A percentile compares a stretch with the other conserved stretches of the same genome.
Conservation (phyloP, 2,113 vertebrate genomes). For the Phalacrocorax brasilianus region DNA sequence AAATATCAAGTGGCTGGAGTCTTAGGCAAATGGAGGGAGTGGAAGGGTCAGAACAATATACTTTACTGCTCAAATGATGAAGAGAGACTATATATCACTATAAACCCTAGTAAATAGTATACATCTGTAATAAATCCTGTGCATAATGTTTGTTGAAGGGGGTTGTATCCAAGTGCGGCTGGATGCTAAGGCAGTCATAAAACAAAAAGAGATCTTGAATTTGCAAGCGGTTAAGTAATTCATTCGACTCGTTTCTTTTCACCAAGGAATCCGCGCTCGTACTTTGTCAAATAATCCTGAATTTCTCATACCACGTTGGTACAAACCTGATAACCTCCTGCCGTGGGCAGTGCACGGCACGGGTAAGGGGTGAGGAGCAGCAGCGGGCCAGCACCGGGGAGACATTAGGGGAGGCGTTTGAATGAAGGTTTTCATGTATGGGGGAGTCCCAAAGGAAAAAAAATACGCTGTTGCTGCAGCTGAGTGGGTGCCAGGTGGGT, state of each 20-base stretch:
- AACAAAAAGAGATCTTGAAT: not conserved
- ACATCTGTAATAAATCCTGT: conserved; percentile 31
- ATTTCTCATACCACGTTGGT: rapidly evolving
- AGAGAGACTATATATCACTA: not conserved
- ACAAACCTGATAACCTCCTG: not conserved
- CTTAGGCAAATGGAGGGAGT: conserved; percentile 48
- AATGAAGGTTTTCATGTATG: not conserved
- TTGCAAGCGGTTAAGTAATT: not conserved
- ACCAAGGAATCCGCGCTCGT: rapidly evolving
- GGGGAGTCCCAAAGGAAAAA: not conserved
- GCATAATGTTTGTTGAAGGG: conserved; percentile 18
- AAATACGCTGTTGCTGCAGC: not conserved
- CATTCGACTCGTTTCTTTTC: not conserved
- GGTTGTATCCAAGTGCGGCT: not conserved
- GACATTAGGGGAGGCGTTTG: rapidly evolving
- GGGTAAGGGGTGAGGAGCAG: not conserved
- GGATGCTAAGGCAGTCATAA: not conserved
- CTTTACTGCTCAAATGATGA: conserved; percentile 37
- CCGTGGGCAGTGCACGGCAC: rapidly evolving
- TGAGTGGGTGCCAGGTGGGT: not conserved
- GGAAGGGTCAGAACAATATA: conserved; percentile 36
- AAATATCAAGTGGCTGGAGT: conserved; percentile 70
- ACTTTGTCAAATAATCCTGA: not conserved
- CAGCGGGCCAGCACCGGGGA: rapidly evolving
- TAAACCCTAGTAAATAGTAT: conserved; percentile 11